Evolutionary conservation across 2,888 invertebrate species (phyloP).

Genomic region (Bimastos eiseni): DNA sequence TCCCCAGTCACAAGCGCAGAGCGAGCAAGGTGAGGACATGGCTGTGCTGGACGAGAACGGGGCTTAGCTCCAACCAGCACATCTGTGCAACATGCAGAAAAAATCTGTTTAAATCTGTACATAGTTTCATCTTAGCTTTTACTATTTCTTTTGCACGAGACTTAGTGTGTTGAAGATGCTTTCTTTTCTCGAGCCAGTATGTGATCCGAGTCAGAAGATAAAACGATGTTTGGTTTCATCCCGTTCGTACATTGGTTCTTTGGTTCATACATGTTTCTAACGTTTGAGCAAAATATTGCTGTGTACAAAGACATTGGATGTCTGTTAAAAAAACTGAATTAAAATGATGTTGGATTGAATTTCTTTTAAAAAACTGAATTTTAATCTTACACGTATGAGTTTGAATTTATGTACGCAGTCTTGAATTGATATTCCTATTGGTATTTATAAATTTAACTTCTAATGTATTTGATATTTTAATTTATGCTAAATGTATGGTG

Average conservation of each 20-base stretch:
- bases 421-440: background rate
- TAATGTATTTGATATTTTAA: background rate
- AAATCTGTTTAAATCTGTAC: conserved; percentile 1
- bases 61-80: background rate
- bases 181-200: background rate
- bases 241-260: too few species aligned
- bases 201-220: background rate
- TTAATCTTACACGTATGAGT: background rate
- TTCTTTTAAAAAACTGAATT: too few species aligned
- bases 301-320: background rate
- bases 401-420: background rate
- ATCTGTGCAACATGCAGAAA: background rate
- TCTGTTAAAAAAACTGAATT: background rate
- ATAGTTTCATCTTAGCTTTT: background rate
- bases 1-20: background rate
- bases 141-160: background rate
- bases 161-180: background rate
- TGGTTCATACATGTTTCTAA: too few species aligned
- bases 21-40: background rate
- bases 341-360: too few species aligned
- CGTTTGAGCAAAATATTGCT: background rate
- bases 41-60: background rate
- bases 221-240: background rate
- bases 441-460: background rate
- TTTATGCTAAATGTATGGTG: background rate